Evolutionary conservation across 2,888 invertebrate species (phyloP).

Genomic region (Drosophila neotestacea): DNA sequence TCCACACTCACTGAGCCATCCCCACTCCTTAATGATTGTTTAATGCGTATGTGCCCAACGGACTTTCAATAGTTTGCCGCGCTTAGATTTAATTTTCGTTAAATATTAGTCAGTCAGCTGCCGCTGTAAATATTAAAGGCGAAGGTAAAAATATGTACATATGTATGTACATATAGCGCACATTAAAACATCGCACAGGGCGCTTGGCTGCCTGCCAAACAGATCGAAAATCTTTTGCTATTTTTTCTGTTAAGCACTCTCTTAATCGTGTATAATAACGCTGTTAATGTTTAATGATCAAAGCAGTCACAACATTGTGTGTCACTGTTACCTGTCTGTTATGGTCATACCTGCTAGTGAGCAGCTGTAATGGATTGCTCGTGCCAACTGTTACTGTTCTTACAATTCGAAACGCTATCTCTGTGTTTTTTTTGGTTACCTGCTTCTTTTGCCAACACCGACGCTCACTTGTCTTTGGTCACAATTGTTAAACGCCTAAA

Average conservation of each 20-base stretch:
- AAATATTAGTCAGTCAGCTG: constrained; percentile 53
- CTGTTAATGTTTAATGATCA: constrained; percentile 32
- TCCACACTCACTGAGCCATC: neutral
- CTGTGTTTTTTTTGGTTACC: constrained; percentile 34
- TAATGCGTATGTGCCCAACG: constrained; percentile 26
- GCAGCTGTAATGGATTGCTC: constrained; percentile 8
- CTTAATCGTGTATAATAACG: constrained; percentile 6
- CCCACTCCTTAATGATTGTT: constrained; percentile 36
- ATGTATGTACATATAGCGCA: constrained; percentile 2
- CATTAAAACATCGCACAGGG: constrained; percentile 39
- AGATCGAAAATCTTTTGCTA: constrained; percentile 7
- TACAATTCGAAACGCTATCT: neutral
- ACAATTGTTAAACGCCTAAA: constrained; percentile 22
- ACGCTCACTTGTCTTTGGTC: constrained; percentile 47
- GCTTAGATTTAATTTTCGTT: constrained; percentile 52
- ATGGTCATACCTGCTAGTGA: neutral
- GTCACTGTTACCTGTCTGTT: constrained; percentile 1
- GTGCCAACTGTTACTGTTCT: constrained; percentile 11
- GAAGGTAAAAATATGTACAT: constrained; percentile 40
- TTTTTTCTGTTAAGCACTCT: constrained; percentile 4
- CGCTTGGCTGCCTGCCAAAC: constrained; percentile 53
- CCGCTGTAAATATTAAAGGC: constrained; percentile 48
- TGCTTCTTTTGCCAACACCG: constrained; percentile 40
- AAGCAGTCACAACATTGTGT: neutral
- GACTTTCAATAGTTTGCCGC: constrained; percentile 42